Evolutionary conservation across 2,888 invertebrate genomes (phyloP).

Genomic region (Sipunculus nudus): DNA sequence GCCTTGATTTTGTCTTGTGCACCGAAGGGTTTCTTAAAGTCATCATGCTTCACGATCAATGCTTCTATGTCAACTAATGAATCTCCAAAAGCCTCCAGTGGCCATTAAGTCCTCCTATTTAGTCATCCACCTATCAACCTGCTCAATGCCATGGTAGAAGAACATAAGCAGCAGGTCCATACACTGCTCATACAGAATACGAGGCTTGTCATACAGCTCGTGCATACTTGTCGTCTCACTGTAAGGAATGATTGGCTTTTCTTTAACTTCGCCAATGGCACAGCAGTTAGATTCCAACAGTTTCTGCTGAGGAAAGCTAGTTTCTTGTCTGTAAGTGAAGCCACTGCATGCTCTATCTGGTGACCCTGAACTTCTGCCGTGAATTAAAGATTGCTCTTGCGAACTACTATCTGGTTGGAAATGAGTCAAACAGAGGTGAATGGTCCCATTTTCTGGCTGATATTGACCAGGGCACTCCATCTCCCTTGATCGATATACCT

Average conservation of each 20-base stretch:
- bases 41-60: slow-evolving; percentile 98
- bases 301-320: slow-evolving; percentile 87
- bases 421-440: too few species aligned
- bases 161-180: slow-evolving; percentile 99
- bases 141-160: slow-evolving; percentile 97
- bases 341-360: too few species aligned
- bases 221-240: slow-evolving; percentile 85
- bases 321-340: too few species aligned
- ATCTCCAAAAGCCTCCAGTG: slow-evolving; percentile 97
- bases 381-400: too few species aligned
- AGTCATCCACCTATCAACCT: slow-evolving; percentile 99
- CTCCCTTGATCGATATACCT: too few species aligned
- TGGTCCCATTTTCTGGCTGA: too few species aligned
- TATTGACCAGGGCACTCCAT: too few species aligned
- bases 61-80: slow-evolving; percentile 98
- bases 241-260: slow-evolving; percentile 78
- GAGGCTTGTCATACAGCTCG: slow-evolving; percentile 93
- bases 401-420: too few species aligned
- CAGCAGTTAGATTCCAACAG: slow-evolving; percentile 89
- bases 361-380: too few species aligned
- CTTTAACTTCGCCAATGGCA: slow-evolving; percentile 88
- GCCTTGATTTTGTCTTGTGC: slow-evolving; percentile 95
- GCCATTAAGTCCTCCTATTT: slow-evolving; percentile 99
- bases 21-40: slow-evolving; percentile 97
- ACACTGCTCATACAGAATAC: slow-evolving; percentile 97